phyloP scores from a whole-genome alignment of 2,888 invertebrate species.

The Elmis aenea region DNA sequence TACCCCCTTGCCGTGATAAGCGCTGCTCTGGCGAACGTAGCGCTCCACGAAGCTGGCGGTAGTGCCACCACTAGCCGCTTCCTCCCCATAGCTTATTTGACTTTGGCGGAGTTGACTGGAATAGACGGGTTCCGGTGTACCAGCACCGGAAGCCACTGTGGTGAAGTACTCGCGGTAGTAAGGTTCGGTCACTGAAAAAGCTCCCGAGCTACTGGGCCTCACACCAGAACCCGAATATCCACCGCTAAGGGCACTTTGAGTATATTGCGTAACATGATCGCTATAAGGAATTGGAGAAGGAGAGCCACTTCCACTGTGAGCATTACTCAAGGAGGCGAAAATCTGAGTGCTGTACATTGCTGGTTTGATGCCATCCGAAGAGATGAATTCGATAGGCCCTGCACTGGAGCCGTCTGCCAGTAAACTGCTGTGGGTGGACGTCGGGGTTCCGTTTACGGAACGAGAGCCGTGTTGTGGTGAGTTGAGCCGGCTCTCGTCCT shows the following conservation, averaged over 20 bases:
- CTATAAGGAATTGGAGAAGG: conserved; percentile 60
- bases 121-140: conserved; percentile 53
- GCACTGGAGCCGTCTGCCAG: conserved; percentile 53
- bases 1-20: conserved; percentile 68
- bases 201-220: conserved; percentile 47
- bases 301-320: conserved; percentile 51
- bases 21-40: conserved; percentile 58
- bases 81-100: conserved; percentile 54
- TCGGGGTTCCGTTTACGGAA: conserved; percentile 63
- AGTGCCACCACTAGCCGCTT: conserved; percentile 51
- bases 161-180: conserved; percentile 79
- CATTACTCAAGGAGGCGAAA: conserved; percentile 56
- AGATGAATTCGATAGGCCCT: conserved; percentile 49
- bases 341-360: conserved; percentile 66
- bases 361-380: conserved; percentile 50
- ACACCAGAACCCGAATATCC: conserved; percentile 43
- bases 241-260: conserved; percentile 43
- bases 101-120: conserved; percentile 46
- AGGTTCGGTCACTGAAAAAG: conserved; percentile 63
- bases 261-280: conserved; percentile 44
- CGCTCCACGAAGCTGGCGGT: conserved; percentile 64
- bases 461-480: conserved; percentile 64
- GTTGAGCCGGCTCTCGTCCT: conserved; percentile 57
- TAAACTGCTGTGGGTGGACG: conserved; percentile 59
- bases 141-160: conserved; percentile 52